These are phyloP conservation scores for Meteorus cinctellus DNA, from an alignment of 2,888 invertebrate species.

Conservation along the genomic window DNA sequence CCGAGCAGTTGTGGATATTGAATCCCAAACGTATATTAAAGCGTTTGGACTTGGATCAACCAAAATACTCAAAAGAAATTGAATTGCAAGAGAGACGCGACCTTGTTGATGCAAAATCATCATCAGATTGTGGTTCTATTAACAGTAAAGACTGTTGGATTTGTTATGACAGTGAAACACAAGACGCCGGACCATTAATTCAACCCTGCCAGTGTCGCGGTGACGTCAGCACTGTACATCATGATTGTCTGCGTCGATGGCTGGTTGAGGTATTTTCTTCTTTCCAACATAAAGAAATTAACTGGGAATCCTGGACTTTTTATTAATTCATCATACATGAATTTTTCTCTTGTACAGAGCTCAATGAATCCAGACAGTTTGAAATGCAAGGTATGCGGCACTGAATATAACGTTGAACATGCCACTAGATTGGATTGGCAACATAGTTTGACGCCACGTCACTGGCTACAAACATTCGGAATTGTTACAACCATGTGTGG, in stretches of 20 bases:
- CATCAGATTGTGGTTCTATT: slow-evolving; percentile 73
- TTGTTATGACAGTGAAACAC: slow-evolving; percentile 88
- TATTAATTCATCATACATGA: background rate
- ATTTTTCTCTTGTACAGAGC: slow-evolving; percentile 74
- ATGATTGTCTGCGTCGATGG: slow-evolving; percentile 92
- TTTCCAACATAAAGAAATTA: background rate
- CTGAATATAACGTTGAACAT: slow-evolving; percentile 86
- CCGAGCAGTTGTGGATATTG: slow-evolving; percentile 93
- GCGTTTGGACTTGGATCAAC: slow-evolving; percentile 73
- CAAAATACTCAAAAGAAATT: slow-evolving; percentile 66
- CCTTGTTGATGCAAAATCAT: slow-evolving; percentile 57
- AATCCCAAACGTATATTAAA: slow-evolving; percentile 92
- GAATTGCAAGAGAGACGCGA: slow-evolving; percentile 66
- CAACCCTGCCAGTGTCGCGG: slow-evolving; percentile 93
- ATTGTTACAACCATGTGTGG: slow-evolving; percentile 86
- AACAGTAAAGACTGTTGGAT: slow-evolving; percentile 91
- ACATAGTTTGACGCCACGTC: slow-evolving; percentile 86
- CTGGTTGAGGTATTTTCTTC: slow-evolving; percentile 82
- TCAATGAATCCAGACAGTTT: slow-evolving; percentile 81
- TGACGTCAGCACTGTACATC: slow-evolving; percentile 93
- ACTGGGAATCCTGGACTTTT: background rate
- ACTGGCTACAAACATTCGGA: slow-evolving; percentile 89
- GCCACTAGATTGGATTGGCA: slow-evolving; percentile 88
- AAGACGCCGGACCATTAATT: slow-evolving; percentile 85
- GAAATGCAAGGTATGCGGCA: slow-evolving; percentile 90